A percentile compares a stretch with the other conserved stretches of the same genome.
Conservation (phyloP, 2,797 vertebrate species). For the Hoplostethus atlanticus region DNA sequence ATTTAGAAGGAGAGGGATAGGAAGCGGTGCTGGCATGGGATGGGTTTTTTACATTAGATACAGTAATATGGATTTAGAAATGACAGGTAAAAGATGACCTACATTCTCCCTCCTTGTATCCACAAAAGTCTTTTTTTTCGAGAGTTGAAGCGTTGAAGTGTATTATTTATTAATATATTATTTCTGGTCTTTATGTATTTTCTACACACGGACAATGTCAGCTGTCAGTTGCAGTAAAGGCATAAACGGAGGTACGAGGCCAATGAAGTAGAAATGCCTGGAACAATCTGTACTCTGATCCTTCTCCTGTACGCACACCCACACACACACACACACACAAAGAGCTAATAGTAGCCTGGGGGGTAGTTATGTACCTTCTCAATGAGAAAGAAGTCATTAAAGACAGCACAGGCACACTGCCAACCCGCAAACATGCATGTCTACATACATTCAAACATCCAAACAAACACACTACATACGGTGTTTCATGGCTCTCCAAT, state of each 20-base stretch:
- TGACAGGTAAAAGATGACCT: constrained; percentile 18
- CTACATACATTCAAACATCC: constrained; percentile 1
- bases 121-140: background rate
- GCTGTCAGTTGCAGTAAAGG: too few relatives aligned
- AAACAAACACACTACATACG: background rate
- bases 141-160: background rate
- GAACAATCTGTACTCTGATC: too few relatives aligned
- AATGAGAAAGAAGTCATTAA: too few relatives aligned
- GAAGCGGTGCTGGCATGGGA: constrained; percentile 40
- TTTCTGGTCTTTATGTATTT: too few relatives aligned
- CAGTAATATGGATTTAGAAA: constrained; percentile 28
- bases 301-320: too few relatives aligned
- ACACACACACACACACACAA: background rate
- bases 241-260: background rate
- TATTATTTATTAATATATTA: too few relatives aligned
- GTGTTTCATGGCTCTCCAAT: too few relatives aligned
- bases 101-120: background rate
- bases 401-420: too few relatives aligned
- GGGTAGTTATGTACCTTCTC: too few relatives aligned
- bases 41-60: constrained; percentile 10
- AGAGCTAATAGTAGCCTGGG: too few relatives aligned
- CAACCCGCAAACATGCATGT: too few relatives aligned
- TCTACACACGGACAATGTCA: too few relatives aligned
- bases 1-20: constrained; percentile 60
- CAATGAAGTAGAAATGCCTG: background rate